Evolutionary conservation across 2,888 invertebrate species (phyloP).

Genomic region (Apomyelois bistriatella): DNA sequence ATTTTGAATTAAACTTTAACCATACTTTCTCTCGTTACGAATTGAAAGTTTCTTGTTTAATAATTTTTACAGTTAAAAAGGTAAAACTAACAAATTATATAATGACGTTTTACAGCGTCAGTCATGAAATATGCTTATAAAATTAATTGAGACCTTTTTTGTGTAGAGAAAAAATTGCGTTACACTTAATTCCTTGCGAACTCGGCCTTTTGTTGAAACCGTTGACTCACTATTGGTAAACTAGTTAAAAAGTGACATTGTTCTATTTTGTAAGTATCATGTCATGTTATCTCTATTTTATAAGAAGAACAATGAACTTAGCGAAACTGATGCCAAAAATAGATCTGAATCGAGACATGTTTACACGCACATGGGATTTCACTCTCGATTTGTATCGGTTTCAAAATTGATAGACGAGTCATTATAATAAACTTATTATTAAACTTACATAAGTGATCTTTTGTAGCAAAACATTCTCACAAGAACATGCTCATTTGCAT

Average conservation of each 20-base stretch:
- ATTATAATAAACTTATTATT: background rate
- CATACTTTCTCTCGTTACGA: conserved; percentile 19
- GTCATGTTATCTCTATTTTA: conserved; percentile 26
- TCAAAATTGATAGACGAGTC: background rate
- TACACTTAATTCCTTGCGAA: conserved; percentile 18
- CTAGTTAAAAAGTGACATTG: conserved; percentile 25
- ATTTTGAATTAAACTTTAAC: conserved; percentile 15
- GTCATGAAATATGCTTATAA: background rate
- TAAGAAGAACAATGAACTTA: conserved; percentile 26
- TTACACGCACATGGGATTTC: background rate
- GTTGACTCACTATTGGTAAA: conserved; percentile 23
- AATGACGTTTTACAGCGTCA: background rate
- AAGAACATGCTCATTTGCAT: conserved; percentile 5
- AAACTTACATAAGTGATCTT: background rate
- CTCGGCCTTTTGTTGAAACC: conserved; percentile 21
- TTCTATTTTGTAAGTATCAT: conserved; percentile 25
- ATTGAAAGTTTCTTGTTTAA: conserved; percentile 18
- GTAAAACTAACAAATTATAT: conserved; percentile 1
- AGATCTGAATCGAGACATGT: background rate
- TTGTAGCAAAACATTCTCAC: conserved; percentile 2
- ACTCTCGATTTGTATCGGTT: background rate
- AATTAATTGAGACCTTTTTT: background rate
- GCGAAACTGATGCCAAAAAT: conserved; percentile 22
- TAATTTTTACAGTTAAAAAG: conserved; percentile 12
- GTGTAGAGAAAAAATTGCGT: background rate